Evolutionary conservation across 2,888 invertebrate genomes (phyloP).

Genomic region (Andrena marginata): DNA sequence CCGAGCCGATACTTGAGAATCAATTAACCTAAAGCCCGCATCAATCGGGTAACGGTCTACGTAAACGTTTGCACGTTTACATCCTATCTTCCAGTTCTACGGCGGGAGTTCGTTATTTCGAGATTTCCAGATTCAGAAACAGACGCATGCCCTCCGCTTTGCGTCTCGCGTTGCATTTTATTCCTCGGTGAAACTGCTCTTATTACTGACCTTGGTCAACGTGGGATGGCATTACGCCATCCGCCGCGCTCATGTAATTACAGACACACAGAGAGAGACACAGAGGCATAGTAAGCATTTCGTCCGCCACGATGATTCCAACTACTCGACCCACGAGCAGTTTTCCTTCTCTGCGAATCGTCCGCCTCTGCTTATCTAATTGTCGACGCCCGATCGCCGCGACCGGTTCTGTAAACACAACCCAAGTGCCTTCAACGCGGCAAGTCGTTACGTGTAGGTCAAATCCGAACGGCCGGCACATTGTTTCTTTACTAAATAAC

Average conservation of each 20-base stretch:
- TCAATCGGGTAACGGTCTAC: no score
- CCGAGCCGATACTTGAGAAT: no score
- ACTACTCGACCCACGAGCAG: not conserved
- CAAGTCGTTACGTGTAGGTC: no score
- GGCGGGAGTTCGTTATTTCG: no score
- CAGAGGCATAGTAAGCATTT: slow-evolving; percentile 12
- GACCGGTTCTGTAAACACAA: no score
- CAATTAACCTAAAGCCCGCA: no score
- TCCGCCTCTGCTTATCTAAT: not conserved
- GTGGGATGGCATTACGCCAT: slow-evolving; percentile 36
- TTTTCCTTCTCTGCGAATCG: not conserved
- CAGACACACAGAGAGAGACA: slow-evolving; percentile 18
- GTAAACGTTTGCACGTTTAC: no score
- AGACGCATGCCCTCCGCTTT: not conserved
- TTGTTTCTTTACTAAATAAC: no score
- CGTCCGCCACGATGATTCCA: slow-evolving; percentile 15
- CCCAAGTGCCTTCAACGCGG: no score
- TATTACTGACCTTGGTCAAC: slow-evolving; percentile 53
- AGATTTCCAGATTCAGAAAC: not conserved
- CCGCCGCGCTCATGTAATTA: slow-evolving; percentile 51
- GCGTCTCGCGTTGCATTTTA: not conserved
- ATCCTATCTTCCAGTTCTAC: no score
- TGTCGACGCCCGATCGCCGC: not conserved
- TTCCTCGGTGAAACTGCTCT: slow-evolving; percentile 23
- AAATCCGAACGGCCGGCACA: no score